Percentiles rank a stretch among this genome's conserved stretches.
Evolutionary conservation across 2,888 invertebrate species (phyloP).

Genomic region (Idaea dimidiata): DNA sequence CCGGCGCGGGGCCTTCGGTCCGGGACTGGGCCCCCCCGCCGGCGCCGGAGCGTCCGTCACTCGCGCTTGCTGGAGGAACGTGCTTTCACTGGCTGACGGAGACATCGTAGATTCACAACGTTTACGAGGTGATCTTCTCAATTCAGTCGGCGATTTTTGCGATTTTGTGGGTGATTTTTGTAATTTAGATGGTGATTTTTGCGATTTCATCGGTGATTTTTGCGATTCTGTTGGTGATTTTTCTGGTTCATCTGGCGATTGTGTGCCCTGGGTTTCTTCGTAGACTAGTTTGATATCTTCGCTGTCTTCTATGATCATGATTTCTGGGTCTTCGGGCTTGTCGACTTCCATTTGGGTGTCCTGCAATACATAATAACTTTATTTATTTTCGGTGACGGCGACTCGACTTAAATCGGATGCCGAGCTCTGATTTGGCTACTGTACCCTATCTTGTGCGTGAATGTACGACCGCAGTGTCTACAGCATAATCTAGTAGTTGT

Average conservation of each 20-base stretch:
- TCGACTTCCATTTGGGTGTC: conserved; percentile 71
- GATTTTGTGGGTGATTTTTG: conserved; percentile 15
- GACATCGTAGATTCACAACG: too few species aligned
- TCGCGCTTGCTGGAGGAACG: conserved; percentile 60
- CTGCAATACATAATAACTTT: conserved; percentile 31
- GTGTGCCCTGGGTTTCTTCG: conserved; percentile 67
- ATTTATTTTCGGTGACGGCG: conserved; percentile 27
- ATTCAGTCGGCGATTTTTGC: conserved; percentile 18
- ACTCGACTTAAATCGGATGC: too few species aligned
- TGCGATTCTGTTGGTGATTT: conserved; percentile 7
- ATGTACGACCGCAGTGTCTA: too few species aligned
- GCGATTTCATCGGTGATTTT: conserved; percentile 1
- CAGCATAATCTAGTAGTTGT: too few species aligned
- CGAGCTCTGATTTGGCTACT: too few species aligned
- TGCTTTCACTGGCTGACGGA: conserved; percentile 30
- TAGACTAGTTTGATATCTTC: conserved; percentile 82
- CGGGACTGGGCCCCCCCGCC: conserved; percentile 34
- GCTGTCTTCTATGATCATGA: conserved; percentile 54
- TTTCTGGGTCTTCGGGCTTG: conserved; percentile 21
- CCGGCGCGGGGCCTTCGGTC: conserved; percentile 83
- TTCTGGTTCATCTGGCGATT: conserved; percentile 30
- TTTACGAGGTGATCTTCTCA: too few species aligned
- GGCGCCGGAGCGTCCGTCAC: conserved; percentile 56
- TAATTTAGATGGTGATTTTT: conserved; percentile 29
- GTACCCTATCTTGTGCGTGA: too few species aligned